These are phyloP conservation scores for Adela reaumurella DNA, from an alignment of 2,888 invertebrate genomes.

Conservation along the genomic window DNA sequence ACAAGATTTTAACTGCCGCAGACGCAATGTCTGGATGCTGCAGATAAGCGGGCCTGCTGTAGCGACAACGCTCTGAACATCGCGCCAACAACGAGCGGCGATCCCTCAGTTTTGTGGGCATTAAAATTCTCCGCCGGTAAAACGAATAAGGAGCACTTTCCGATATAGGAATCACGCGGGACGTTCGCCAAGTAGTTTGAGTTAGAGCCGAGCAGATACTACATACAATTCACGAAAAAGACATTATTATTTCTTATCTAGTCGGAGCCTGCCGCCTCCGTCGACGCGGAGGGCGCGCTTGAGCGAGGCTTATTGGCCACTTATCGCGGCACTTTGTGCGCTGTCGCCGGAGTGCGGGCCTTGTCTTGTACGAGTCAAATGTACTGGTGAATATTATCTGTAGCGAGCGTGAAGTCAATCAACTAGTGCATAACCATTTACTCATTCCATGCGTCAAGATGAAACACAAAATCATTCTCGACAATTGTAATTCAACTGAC, in stretches of 20 bases:
- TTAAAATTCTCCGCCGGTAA: constrained; percentile 7
- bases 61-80: too few species aligned
- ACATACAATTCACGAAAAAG: constrained; percentile 12
- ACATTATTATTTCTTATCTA: constrained; percentile 12
- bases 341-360: background rate
- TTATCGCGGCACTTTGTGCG: background rate
- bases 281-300: background rate
- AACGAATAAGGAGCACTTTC: constrained; percentile 9
- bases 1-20: too few species aligned
- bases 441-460: too few species aligned
- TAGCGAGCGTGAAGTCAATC: too few species aligned
- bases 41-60: too few species aligned
- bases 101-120: background rate
- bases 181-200: constrained; percentile 5
- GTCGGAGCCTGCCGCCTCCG: background rate
- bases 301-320: background rate
- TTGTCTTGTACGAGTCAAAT: too few species aligned
- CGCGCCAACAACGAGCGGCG: too few species aligned
- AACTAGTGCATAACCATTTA: too few species aligned
- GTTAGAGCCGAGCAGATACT: constrained; percentile 6
- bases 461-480: too few species aligned
- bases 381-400: too few species aligned
- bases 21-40: too few species aligned
- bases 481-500: too few species aligned
- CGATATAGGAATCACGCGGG: constrained; percentile 8